Base-by-base conservation (phyloP, 30 jellyfish, hydroid and myxozoan species). In the Nemopilema nomurai region DNA sequence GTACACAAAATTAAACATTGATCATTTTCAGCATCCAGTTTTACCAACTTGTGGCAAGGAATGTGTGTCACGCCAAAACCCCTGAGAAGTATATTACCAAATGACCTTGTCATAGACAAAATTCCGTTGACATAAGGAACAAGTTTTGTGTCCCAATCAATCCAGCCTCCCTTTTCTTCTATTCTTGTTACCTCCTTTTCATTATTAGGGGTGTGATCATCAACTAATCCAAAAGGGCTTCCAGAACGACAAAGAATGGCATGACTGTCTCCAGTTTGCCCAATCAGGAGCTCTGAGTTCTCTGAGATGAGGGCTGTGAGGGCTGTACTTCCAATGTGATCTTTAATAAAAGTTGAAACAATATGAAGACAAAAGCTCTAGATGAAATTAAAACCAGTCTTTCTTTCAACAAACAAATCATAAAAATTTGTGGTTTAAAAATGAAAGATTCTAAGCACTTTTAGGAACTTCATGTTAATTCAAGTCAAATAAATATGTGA, bases 251-350 rank as follows among this genome's bases (percentile, higher is more conserved):
- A 72, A 18, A 92, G 82, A 49, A 92, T 67, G 0, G 97, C 98
- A 72, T 89, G 86, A 69, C 97, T 82, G 57, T 92, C 98, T 7
- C 98, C 98, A 74, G 88, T 88, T 23, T 92, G 96, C 22, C 97
- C 97, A 49, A 88, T 66, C 32, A 87, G 16, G 8, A 92, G 87
- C 16, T 73, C 75, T 20, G 81, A 16, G 18, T 84, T 70, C 68
- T 88, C 74, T 26, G 73, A 64, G 32, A 82, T 29, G 9, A 92
- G 67, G 23, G 94, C 97, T 53, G 89, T 87, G 75, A 88, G 67
- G 8, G 98, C 98, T 7, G 98, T 92, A 63, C 90, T 80, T 19
- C 98, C 98, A 22, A 77, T 77, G 41, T 77, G 81, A 25, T 92
- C 96, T 87, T 74, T 32, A 26, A 71, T 33, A 28, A 27, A 68